phyloP scores from a whole-genome alignment of 2,797 vertebrate genomes.

The Chaenodraco wilsoni region DNA sequence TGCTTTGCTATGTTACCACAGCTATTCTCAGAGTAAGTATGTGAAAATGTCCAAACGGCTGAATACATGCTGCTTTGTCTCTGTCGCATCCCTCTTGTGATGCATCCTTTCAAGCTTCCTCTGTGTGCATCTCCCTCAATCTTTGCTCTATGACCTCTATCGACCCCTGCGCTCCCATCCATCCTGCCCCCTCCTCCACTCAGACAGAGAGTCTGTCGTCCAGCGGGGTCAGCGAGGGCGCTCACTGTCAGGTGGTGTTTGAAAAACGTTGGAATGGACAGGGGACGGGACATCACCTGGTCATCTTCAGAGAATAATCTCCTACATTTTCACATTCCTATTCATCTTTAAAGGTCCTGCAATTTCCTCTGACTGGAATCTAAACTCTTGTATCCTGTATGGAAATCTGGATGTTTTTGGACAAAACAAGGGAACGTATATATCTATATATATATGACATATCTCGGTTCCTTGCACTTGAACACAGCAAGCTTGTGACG shows the following conservation, averaged over 20 bases:
- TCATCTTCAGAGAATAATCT: background rate
- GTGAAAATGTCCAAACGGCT: background rate
- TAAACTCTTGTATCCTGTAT: background rate
- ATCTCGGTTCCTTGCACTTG: background rate
- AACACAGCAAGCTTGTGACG: slow-evolving; percentile 2
- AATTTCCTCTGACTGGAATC: background rate
- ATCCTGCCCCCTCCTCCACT: slow-evolving; percentile 61
- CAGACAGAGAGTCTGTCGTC: slow-evolving; percentile 56
- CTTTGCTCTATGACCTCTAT: slow-evolving; percentile 61
- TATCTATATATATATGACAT: background rate
- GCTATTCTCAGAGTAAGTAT: background rate
- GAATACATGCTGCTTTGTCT: background rate
- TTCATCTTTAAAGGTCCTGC: background rate
- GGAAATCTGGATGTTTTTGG: background rate
- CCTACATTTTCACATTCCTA: background rate
- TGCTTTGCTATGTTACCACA: background rate
- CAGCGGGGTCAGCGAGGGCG: slow-evolving; percentile 58
- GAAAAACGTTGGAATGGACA: slow-evolving; percentile 24
- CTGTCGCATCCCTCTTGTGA: background rate
- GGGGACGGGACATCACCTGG: no score
- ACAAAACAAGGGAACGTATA: background rate
- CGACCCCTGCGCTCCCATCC: slow-evolving; percentile 54
- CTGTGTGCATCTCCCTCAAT: slow-evolving; percentile 44
- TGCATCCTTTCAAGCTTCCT: slow-evolving; percentile 34
- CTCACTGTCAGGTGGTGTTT: slow-evolving; percentile 64